phyloP scores from a whole-genome alignment of 1,140 invertebrate species.

The Magallana gigas region DNA sequence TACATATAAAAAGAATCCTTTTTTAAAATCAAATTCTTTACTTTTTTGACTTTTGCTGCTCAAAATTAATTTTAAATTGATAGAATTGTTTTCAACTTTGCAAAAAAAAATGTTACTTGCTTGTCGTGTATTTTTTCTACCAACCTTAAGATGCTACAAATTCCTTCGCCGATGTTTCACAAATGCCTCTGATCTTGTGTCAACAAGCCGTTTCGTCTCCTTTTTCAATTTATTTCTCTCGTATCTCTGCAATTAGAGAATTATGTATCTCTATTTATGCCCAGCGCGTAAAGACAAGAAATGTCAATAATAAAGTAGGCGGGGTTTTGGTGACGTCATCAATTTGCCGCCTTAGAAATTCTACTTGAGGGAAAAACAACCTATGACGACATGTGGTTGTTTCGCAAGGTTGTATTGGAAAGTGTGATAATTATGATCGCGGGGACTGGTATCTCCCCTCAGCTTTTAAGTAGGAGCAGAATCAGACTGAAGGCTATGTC shows the following conservation, averaged over 20 bases:
- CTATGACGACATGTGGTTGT: slow-evolving; percentile 3
- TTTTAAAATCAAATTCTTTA: too few species aligned
- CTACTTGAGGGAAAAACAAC: not conserved
- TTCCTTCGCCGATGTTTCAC: slow-evolving; percentile 3
- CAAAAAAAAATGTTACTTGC: too few species aligned
- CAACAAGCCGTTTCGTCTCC: not conserved
- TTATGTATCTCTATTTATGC: slow-evolving; percentile 36
- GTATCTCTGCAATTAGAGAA: slow-evolving; percentile 33
- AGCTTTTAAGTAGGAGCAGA: slow-evolving; percentile 25
- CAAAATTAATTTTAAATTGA: too few species aligned
- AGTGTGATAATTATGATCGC: slow-evolving; percentile 19
- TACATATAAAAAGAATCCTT: too few species aligned
- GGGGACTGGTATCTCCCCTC: slow-evolving; percentile 19
- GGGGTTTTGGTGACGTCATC: not conserved
- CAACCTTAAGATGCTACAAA: slow-evolving; percentile 8
- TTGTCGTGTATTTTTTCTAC: not conserved
- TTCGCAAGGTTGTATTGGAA: slow-evolving; percentile 3
- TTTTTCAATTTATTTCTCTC: slow-evolving; percentile 35
- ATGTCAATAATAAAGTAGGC: slow-evolving; percentile 19
- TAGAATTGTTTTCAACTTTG: too few species aligned
- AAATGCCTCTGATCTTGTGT: not conserved
- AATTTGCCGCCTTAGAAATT: not conserved
- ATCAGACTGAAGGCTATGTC: slow-evolving; percentile 29
- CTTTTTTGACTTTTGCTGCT: too few species aligned
- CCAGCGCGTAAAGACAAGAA: slow-evolving; percentile 22